Evolutionary conservation across 2,113 vertebrate genomes (phyloP), one percentile per base, ranked within the genome.

Genomic region (Labeo catla): DNA sequence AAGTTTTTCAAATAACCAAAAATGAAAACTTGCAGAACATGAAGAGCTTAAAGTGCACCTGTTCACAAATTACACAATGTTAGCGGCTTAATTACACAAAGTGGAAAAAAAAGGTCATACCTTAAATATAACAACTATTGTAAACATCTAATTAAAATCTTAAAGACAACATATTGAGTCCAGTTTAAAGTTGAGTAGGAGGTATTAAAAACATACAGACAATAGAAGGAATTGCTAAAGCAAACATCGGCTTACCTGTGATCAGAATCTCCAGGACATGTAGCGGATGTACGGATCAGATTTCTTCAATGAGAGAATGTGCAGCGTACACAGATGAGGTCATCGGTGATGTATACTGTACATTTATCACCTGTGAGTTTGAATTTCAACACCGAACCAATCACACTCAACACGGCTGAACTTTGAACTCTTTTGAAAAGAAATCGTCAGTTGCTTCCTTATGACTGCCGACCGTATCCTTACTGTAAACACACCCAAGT

Each of bases 351-450:
- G 76, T 12, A 34, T n/a, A 80, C 36, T 6, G 34, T 61, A 23
- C 19, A 45, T 79, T 4, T 39, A 54, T 80, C 36, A 61, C 10
- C 23, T 19, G 34, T 23, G 54, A 61, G 77, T 79, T 61, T 13
- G 50, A 77, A 77, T 77, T 54, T 54, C 23, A 54, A 3, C 4
- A 36, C 23, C 8, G 52, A 43, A 80, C 77, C 54, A 80, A 80
- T 80, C 54, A 39, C 52, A 19, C 4, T 61, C 11, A 80, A 80
- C 36, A 80, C 19, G 6, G 13, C 36, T 5, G 68, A 87, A 87
- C 73, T 63, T 76, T 86, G 88, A 91, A 86, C 49, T 50, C 19
- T 8, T n/a, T 13, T 73, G 47, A 91, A 84, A 91, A 80, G 16
- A 80, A 61, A 80, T 11, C 12, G 52, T 61, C 52, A 12, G 36